Evolutionary conservation across 2,113 vertebrate species (phyloP).

Genomic region (Oxyura jamaicensis): DNA sequence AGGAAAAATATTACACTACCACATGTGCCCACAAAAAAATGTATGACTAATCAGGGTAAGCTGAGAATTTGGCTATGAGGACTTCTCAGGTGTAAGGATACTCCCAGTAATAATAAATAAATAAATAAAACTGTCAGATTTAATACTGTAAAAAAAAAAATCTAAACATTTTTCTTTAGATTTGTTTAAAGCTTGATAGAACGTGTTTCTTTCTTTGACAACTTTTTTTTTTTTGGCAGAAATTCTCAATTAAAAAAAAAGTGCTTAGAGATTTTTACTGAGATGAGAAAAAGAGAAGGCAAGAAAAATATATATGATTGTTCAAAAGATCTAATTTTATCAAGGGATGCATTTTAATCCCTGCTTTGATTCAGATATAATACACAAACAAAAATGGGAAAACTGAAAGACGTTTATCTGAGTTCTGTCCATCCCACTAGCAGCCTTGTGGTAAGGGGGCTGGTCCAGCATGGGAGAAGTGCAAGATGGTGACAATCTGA

Average conservation of each 20-base stretch:
- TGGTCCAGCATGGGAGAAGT: neutral
- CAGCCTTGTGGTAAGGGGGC: neutral
- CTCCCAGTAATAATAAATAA: neutral
- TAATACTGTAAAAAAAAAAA: neutral
- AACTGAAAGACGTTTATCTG: neutral
- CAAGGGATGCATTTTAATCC: neutral
- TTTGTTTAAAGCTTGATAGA: neutral
- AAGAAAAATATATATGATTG: neutral
- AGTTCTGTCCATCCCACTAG: neutral
- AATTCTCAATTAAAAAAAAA: neutral
- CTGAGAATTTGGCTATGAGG: neutral
- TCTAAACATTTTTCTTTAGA: neutral
- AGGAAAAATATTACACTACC: neutral
- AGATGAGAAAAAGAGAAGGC: neutral
- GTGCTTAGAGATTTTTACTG: neutral
- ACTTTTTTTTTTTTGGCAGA: neutral
- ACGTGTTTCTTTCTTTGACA: accelerated
- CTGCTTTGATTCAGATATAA: neutral
- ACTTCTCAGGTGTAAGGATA: neutral
- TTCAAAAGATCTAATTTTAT: neutral
- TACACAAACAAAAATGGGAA: neutral
- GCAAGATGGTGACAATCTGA: neutral
- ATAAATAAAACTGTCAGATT: neutral
- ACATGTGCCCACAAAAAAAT: neutral
- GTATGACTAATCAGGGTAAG: neutral